phyloP scores from a whole-genome alignment of 2,888 invertebrate species.

The Melieria picta region DNA sequence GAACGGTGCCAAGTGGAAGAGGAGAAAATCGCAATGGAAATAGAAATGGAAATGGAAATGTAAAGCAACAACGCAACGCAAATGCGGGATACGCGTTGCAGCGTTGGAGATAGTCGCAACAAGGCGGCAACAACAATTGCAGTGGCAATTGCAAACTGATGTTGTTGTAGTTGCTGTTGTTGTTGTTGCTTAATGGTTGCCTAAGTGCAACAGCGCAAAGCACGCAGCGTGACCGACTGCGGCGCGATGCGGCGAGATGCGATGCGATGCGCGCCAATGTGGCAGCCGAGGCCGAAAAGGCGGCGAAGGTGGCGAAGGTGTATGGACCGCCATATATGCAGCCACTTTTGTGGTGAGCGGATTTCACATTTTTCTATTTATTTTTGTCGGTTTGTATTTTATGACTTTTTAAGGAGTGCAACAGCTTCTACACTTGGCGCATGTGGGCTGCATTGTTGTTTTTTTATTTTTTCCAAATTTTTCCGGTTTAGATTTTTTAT shows the following conservation, averaged over 20 bases:
- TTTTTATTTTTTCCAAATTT: neutral
- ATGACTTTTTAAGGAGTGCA: too few species aligned
- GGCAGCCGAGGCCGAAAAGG: too few species aligned
- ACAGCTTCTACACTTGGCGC: too few species aligned
- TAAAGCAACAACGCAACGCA: neutral
- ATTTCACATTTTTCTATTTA: too few species aligned
- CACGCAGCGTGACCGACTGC: constrained; percentile 21
- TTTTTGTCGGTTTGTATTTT: too few species aligned
- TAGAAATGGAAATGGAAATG: constrained; percentile 20
- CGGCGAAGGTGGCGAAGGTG: too few species aligned
- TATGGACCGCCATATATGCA: too few species aligned
- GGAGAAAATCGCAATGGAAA: constrained; percentile 7
- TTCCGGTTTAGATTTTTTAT: constrained; percentile 10
- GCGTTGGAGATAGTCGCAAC: too few species aligned
- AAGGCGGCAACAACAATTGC: neutral
- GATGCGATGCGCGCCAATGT: too few species aligned
- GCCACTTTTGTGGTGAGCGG: too few species aligned
- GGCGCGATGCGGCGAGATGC: neutral
- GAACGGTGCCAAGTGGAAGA: neutral
- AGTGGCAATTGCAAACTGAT: neutral
- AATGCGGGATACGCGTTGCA: too few species aligned
- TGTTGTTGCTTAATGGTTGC: neutral
- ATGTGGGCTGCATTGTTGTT: neutral
- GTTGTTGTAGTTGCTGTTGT: neutral
- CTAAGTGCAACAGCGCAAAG: neutral